Evolutionary conservation across 2,113 vertebrate species (phyloP), one percentile per base, ranked within the genome.

Genomic region (Thunnus maccoyii): DNA sequence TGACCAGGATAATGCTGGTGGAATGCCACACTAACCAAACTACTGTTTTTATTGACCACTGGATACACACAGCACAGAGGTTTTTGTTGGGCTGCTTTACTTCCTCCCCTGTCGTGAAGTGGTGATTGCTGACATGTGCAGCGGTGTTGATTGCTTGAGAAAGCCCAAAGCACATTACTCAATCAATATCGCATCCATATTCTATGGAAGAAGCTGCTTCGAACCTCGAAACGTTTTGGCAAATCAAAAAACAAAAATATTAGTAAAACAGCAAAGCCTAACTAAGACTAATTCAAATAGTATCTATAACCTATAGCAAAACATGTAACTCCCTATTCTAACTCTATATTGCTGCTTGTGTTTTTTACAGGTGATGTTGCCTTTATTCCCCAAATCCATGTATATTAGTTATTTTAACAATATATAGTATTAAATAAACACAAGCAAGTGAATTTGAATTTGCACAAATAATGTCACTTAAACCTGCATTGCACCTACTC

Each of bases 1-100:
- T 84, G 67, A 88, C 86, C 84, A 84, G 55, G 63, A 84, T 85
- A 91, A 89, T 77, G 73, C 71, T 86, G 64, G 82, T 73, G 57
- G 76, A 80, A 86, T 80, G 69, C 92, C 86, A 87, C 78, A 86
- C 25, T 87, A 85, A 92, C 91, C 89, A 86, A 82, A 82, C 60
- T 74, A 68, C 67, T 87, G 76, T 84, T 85, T 85, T 83, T 86
- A 86, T 87, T 88, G 77, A 87, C 80, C 79, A 36, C 68, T 68
- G 70, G 36, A 83, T 73, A 66, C 54, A 84, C 74, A 67, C 54
- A 80, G 74, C 67, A 15, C 62, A 67, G 48, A 78, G 69, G 56
- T 64, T 90, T 80, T 82, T 83, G 73, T 83, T 88, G 25, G 70
- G 75, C 70, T 71, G 54, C 44, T 86, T 71, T 15, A 36, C 84